Evolutionary conservation across 2,888 invertebrate species (phyloP).

Genomic region (Harpalus rufipes): DNA sequence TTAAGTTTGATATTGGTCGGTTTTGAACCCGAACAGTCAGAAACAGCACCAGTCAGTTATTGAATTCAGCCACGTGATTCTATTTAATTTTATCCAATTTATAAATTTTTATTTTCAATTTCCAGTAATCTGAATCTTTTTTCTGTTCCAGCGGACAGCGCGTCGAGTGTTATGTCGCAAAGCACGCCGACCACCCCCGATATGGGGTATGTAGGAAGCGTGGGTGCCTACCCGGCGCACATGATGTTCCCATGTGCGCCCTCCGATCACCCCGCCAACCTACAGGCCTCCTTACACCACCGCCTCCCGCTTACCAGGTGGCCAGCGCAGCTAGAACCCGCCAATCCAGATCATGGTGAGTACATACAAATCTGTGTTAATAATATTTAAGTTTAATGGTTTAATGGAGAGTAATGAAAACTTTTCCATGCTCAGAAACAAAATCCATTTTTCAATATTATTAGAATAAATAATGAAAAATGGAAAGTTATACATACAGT

Average conservation of each 20-base stretch:
- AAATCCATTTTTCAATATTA: too few relatives aligned
- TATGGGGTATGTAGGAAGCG: constrained; percentile 56
- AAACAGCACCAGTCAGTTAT: too few relatives aligned
- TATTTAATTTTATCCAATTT: too few relatives aligned
- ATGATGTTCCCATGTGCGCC: constrained; percentile 65
- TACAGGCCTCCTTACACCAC: constrained; percentile 49
- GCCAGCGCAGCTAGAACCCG: constrained; percentile 49
- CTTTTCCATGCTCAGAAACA: too few relatives aligned
- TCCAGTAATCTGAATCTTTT: neutral
- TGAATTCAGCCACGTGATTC: too few relatives aligned
- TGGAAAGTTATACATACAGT: too few relatives aligned
- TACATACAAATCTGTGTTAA: neutral
- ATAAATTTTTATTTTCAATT: too few relatives aligned
- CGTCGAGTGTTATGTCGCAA: constrained; percentile 66
- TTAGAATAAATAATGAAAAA: too few relatives aligned
- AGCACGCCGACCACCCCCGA: constrained; percentile 62
- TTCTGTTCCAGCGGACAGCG: constrained; percentile 60
- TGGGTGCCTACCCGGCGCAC: constrained; percentile 53
- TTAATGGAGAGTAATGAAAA: too few relatives aligned
- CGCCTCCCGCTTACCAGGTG: constrained; percentile 58
- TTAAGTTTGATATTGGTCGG: too few relatives aligned
- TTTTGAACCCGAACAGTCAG: too few relatives aligned
- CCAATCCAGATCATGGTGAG: constrained; percentile 54
- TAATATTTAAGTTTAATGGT: too few relatives aligned
- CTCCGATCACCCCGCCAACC: constrained; percentile 40